These are phyloP conservation scores for Athene cunicularia DNA, from an alignment of 2,113 vertebrate species.

Conservation along the genomic window DNA sequence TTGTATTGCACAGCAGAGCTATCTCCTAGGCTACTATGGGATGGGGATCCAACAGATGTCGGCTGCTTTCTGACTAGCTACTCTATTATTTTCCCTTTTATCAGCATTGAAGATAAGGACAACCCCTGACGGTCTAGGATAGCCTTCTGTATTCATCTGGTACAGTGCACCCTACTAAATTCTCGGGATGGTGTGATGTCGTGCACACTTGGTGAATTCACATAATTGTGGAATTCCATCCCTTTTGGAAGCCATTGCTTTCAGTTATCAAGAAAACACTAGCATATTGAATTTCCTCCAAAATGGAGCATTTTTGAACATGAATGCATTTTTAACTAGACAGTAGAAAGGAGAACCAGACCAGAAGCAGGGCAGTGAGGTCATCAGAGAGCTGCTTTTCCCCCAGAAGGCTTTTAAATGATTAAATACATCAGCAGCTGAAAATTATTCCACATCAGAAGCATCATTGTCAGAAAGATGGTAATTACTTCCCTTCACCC, in stretches of 20 bases:
- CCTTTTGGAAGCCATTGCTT: constrained; percentile 49
- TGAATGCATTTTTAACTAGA: constrained; percentile 65
- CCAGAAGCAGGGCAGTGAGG: constrained; percentile 79
- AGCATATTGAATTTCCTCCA: constrained; percentile 49
- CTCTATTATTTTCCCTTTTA: neutral
- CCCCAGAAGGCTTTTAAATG: constrained; percentile 72
- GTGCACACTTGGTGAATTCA: neutral
- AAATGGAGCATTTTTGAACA: constrained; percentile 55
- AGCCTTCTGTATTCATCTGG: constrained; percentile 26
- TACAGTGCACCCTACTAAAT: constrained; percentile 7
- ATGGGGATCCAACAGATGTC: neutral
- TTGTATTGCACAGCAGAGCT: neutral
- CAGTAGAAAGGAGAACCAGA: constrained; percentile 74
- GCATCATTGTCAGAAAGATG: constrained; percentile 98
- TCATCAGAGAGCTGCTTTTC: constrained; percentile 70
- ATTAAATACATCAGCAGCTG: constrained; percentile 67
- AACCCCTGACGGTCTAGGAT: neutral
- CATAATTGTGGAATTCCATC: neutral
- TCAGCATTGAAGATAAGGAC: neutral
- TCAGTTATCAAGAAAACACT: constrained; percentile 51
- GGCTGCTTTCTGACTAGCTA: constrained; percentile 37
- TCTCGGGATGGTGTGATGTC: neutral
- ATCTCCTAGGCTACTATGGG: neutral
- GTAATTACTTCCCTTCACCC: constrained; percentile 98
- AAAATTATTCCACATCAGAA: constrained; percentile 91